Base-by-base conservation (phyloP, 2,113 vertebrate species). In the Grammomys surdaster region DNA sequence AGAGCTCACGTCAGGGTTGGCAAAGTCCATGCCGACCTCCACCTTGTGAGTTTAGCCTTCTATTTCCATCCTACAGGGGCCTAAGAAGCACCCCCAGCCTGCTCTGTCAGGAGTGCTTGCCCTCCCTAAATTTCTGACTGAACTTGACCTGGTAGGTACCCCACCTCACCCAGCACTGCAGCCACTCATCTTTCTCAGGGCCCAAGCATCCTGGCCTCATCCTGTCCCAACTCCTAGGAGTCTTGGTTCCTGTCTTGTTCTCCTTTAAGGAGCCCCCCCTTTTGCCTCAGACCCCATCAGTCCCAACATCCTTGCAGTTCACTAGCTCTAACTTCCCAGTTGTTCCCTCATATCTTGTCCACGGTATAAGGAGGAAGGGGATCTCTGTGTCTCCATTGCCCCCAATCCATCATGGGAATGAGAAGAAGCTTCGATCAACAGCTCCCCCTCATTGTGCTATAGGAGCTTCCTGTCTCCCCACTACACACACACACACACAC, bases 401-500 rank as follows among this genome's bases (percentile, higher is more conserved):
- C 81, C 87, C 48, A 70, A 60, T 51, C 73, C 88, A 95, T 88
- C 82, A 51, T n/a, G 80, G 90, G 88, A 67, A 63, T 58, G 58
- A 78, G 13, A 19, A 93, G 88, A 92, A 85, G 80, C 95, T 97
- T 51, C 14, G 93, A 95, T 93, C 95, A 93, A 78, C 92, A 94
- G 91, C 92, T 56, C 56, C 81, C 91, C 84, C 51, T 69, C 84
- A 5, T 84, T 12, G 51, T 85, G 94, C 91, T 93, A 96, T 96
- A 75, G 97, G 17, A 31, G 88, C 58, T 7, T 36, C 72, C 73
- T 20, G 22, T 43, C 58, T 31, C n/a, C 46, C 76, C 88, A 63
- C 40, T 46, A 20, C 77, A 22, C 11, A 63, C 81, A 88, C 82
- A 31, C 16, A 86, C 70, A 75, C 0, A 60, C 81, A 80, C 81